Percentiles rank a stretch among this genome's conserved stretches.
These are phyloP conservation scores for Todiramphus chloris DNA, from an alignment of 2,113 vertebrate genomes.

Conservation along the genomic window DNA sequence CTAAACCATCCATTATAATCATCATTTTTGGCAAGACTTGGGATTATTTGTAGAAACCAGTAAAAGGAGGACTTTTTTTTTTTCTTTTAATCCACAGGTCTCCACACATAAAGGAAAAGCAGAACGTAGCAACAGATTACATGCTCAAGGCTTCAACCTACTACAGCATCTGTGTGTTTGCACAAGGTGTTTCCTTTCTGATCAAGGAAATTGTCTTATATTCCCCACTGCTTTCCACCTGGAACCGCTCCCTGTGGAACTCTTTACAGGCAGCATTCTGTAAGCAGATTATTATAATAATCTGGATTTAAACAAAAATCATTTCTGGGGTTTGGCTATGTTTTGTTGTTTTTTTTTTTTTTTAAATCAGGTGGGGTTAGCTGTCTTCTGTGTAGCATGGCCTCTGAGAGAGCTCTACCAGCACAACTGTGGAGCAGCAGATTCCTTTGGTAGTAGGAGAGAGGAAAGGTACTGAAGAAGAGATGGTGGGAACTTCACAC, in stretches of 20 bases:
- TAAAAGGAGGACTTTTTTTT: not conserved
- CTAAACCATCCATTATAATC: not conserved
- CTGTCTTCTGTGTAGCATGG: not conserved
- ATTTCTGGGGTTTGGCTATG: not conserved
- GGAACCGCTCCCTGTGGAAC: not conserved
- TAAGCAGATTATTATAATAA: not conserved
- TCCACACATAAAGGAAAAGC: not conserved
- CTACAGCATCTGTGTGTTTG: not conserved
- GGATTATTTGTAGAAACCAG: not conserved
- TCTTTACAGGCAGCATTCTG: not conserved
- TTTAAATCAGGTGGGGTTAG: not conserved
- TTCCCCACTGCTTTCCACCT: not conserved
- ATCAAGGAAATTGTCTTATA: not conserved
- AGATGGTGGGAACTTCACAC: not conserved
- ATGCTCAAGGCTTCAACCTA: not conserved
- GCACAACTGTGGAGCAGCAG: not conserved
- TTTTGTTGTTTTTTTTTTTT: not conserved
- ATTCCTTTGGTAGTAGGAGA: fast-evolving
- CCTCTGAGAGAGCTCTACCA: not conserved
- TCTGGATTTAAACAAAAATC: not conserved
- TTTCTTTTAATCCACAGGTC: not conserved
- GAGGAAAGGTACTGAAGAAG: not conserved
- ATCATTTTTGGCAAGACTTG: not conserved
- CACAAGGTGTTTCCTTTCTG: not conserved
- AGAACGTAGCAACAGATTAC: not conserved